These are phyloP conservation scores for Tetragnatha montana DNA, from an alignment of 2,888 invertebrate genomes.

Conservation along the genomic window DNA sequence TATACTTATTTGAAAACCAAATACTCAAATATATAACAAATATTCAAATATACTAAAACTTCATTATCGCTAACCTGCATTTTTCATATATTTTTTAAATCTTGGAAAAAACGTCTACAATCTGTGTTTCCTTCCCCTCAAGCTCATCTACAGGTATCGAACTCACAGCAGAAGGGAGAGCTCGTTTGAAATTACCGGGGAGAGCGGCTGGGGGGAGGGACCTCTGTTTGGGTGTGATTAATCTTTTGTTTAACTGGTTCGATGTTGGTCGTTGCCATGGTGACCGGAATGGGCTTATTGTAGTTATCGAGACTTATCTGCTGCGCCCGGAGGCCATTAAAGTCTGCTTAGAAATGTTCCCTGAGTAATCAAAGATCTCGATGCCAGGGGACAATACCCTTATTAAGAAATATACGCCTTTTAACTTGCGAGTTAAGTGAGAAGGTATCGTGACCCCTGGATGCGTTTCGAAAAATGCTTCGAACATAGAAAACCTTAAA, in stretches of 20 bases:
- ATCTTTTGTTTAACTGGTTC: slow-evolving; percentile 41
- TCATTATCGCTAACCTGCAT: no score
- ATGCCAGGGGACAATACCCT: not conserved
- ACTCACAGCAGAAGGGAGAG: no score
- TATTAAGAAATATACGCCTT: not conserved
- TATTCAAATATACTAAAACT: no score
- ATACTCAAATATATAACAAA: no score
- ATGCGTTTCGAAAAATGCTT: no score
- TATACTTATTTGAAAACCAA: no score
- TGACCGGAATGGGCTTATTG: slow-evolving; percentile 17
- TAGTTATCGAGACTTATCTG: slow-evolving; percentile 5
- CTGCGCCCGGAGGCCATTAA: slow-evolving; percentile 6
- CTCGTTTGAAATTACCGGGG: not conserved
- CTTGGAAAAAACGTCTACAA: no score
- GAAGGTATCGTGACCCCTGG: not conserved
- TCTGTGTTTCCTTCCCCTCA: no score
- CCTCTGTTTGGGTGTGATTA: slow-evolving; percentile 43
- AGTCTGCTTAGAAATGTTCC: slow-evolving; percentile 7
- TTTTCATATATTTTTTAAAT: no score
- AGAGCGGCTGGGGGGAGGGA: not conserved
- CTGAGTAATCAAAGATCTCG: slow-evolving; percentile 1
- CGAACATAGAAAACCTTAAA: no score
- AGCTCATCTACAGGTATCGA: no score
- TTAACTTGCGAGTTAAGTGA: not conserved
- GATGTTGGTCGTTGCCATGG: slow-evolving; percentile 35